Base-by-base conservation (phyloP, 2,113 vertebrate genomes). In the Haplochromis burtoni region DNA sequence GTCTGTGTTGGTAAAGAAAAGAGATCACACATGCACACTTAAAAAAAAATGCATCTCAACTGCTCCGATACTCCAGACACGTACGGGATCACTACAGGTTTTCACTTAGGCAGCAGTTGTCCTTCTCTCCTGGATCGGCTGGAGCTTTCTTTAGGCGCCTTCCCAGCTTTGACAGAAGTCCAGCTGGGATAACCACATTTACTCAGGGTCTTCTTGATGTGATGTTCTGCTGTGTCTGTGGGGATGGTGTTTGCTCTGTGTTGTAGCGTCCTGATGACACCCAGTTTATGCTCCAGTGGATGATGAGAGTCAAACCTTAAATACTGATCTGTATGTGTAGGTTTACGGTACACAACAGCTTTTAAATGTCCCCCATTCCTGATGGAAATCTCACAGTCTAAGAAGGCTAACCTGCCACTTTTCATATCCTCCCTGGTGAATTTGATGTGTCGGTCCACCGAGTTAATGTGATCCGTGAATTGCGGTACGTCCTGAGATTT, bases 251-350 rank as follows among this genome's bases (percentile, higher is more conserved):
- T 24, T 0, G 10, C n/a, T 54, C 51, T 54, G 10, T 51, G 19
- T 0, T 21, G 5, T 53, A 53, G 51, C 3, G n/a, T 54, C n/a
- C 51, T 54, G 1, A 54, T 54, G 1, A 54, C n/a, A 2, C n/a
- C n/a, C 0, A 53, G 0, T 21, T 53, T 53, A 0, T 21, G 51
- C n/a, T 54, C 51, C 0, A 54, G n/a, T 0, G 51, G 51, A 21
- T 21, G n/a, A 54, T 54, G n/a, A 35, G 8, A 35, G 33, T 35
- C 33, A 35, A 53, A 53, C 19, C 49, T 53, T 10, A n/a, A 0
- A 53, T 2, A 10, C 1, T 53, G 49, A n/a, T 53, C 10, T 1
- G 0, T 54, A 54, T 12, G 53, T 7, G n/a, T 7, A 54, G 10
- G 53, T 54, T 54, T 12, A 1, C 0, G 2, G 10, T 54, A 54